Base-by-base conservation (phyloP, 2,888 invertebrate species). In the Andrena praecox region DNA sequence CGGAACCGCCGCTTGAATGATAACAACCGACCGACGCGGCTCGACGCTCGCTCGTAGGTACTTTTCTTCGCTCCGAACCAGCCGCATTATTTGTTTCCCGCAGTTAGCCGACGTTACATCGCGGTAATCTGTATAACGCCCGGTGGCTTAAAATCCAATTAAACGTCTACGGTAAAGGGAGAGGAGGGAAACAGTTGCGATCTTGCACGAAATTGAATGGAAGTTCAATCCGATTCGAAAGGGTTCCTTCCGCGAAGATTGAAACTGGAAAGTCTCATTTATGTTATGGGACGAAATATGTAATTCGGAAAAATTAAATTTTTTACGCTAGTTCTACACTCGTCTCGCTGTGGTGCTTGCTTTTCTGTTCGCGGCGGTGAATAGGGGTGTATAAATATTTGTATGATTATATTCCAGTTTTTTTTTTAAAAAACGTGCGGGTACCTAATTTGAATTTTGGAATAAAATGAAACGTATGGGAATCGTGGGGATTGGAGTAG, bases 71-170 rank as follows among this genome's bases (percentile, higher is more conserved):
- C 7, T 64, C 35, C 16, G 12, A 42, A 56, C 20, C 24, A 4
- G 12, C 16, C 42, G 16, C 27, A 27, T 27, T 48, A 2, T 12
- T 42, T 27, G n/a, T 56, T 56, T 56, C 24, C 24, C 10, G 42
- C 42, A 42, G 42, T 20, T 63, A 35, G 62, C 10, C 35, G 12
- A 20, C 62, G 12, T 29, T 63, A 29, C 20, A 20, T 50, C 50
- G 48, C 24, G 64, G 29, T 56, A 56, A 50, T 66, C 27, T 27
- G 16, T 50, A 29, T 66, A 64, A 64, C 27, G 35, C 27, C 27
- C 12, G 29, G 5, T 27, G 6, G 27, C 64, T 66, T 29, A 50
- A 50, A 50, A 27, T 66, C 50, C 64, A 66, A 66, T 66, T 66
- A 66, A 66, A 42, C 50, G 50, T 10, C 48, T 4, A 64, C 3